phyloP scores from a whole-genome alignment of 2,113 vertebrate species.

The Maccullochella peelii region DNA sequence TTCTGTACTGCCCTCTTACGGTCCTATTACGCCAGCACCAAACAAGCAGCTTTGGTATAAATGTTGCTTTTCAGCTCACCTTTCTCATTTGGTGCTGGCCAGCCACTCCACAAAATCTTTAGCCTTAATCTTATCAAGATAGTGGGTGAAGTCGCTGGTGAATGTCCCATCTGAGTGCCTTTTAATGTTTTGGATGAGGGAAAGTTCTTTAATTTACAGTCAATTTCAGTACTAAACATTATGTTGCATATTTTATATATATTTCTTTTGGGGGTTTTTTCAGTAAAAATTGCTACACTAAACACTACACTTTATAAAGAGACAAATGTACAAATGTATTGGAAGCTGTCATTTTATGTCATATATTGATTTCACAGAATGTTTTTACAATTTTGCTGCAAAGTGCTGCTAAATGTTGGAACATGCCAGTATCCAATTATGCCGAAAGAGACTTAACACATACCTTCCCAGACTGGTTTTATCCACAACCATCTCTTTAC shows the following conservation, averaged over 20 bases:
- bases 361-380: not conserved
- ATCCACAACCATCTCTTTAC: constrained; percentile 69
- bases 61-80: constrained; percentile 52
- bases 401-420: not conserved
- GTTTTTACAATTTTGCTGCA: no score
- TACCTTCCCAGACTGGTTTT: constrained; percentile 70
- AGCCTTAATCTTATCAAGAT: constrained; percentile 87
- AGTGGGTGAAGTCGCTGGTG: constrained; percentile 83
- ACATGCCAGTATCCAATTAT: not conserved
- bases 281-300: not conserved
- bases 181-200: constrained; percentile 60
- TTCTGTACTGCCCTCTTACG: no score
- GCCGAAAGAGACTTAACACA: not conserved
- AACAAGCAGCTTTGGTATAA: not conserved
- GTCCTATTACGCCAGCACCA: not conserved
- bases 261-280: not conserved
- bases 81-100: constrained; percentile 78
- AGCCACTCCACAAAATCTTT: constrained; percentile 90
- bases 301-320: not conserved
- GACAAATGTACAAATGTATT: not conserved
- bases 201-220: not conserved
- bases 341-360: not conserved
- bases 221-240: not conserved
- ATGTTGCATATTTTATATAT: not conserved
- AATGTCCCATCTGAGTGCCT: constrained; percentile 89